phyloP scores from a whole-genome alignment of 2,113 vertebrate genomes.

The Piaya cayana region DNA sequence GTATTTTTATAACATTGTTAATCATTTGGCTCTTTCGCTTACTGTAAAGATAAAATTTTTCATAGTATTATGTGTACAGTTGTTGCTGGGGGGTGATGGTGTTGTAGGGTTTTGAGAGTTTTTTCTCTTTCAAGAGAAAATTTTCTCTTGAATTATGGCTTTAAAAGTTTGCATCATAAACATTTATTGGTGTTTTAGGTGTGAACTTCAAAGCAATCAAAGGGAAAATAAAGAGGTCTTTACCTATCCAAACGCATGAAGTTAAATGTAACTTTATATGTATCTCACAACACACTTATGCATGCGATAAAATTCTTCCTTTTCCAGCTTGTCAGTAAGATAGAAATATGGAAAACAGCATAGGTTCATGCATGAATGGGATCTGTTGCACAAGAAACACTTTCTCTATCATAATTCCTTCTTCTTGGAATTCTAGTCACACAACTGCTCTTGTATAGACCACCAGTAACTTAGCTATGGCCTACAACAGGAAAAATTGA shows the following conservation, averaged over 20 bases:
- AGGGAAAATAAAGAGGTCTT: background rate
- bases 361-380: background rate
- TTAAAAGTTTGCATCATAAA: background rate
- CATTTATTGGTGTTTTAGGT: background rate
- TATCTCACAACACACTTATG: background rate
- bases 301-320: background rate
- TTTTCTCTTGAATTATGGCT: background rate
- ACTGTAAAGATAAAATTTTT: background rate
- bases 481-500: background rate
- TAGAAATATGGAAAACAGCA: background rate
- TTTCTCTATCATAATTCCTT: background rate
- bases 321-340: background rate
- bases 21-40: background rate
- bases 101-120: rapidly evolving
- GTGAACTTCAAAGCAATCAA: background rate
- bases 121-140: rapidly evolving
- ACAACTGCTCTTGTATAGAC: background rate
- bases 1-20: background rate
- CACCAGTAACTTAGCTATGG: background rate
- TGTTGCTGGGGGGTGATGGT: rapidly evolving
- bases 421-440: background rate
- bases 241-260: background rate
- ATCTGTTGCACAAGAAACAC: background rate
- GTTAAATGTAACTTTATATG: rapidly evolving
- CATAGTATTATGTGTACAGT: background rate